Conservation (phyloP, 2,797 vertebrate species). For the Centroberyx gerrardi region DNA sequence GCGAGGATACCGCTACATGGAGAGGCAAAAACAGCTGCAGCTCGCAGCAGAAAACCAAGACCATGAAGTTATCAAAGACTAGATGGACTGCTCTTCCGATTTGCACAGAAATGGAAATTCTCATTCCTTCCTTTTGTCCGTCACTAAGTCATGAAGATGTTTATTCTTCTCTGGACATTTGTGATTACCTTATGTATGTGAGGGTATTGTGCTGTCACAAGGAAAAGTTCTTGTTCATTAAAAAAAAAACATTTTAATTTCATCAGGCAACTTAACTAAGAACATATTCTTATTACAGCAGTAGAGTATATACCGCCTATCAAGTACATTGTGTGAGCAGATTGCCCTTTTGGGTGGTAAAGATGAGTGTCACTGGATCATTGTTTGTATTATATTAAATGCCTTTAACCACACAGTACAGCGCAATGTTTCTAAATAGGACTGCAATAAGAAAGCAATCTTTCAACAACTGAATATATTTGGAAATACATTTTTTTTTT, state of each 20-base stretch:
- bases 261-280: slow-evolving; percentile 13
- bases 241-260: neutral
- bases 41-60: slow-evolving; percentile 85
- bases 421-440: slow-evolving; percentile 15
- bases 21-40: slow-evolving; percentile 77
- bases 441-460: slow-evolving; percentile 15
- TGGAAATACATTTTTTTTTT: slow-evolving; percentile 47
- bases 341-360: slow-evolving; percentile 12
- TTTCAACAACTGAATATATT: slow-evolving; percentile 70
- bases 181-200: neutral
- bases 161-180: slow-evolving; percentile 20
- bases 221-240: slow-evolving; percentile 29
- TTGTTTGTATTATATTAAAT: slow-evolving; percentile 69
- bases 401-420: slow-evolving; percentile 42
- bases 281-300: slow-evolving; percentile 30
- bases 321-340: neutral
- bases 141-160: slow-evolving; percentile 16
- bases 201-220: neutral
- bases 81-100: neutral
- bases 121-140: slow-evolving; percentile 16
- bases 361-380: slow-evolving; percentile 19
- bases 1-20: slow-evolving; percentile 84
- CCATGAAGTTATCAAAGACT: slow-evolving; percentile 73
- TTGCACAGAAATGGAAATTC: slow-evolving; percentile 53
- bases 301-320: neutral